Conservation (phyloP, 1,140 invertebrate species). For the Scylla paramamosain region DNA sequence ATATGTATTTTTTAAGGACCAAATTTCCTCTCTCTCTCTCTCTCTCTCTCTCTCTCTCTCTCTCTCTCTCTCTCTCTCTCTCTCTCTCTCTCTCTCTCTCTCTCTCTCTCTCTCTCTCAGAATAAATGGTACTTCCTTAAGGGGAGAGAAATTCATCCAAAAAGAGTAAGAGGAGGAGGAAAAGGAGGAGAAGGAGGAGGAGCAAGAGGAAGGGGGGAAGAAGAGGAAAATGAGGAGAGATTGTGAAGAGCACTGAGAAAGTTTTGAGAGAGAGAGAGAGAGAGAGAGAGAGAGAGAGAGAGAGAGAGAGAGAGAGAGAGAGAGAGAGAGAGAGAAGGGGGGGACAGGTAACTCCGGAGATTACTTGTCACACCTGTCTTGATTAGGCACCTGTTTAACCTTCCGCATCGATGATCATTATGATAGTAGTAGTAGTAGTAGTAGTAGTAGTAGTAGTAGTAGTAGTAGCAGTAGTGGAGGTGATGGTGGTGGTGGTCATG, state of each 20-base stretch:
- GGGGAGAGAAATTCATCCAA: background rate
- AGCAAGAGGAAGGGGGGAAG: background rate
- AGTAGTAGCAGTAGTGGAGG: no score
- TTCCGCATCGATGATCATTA: no score
- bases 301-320: background rate
- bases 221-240: background rate
- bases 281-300: background rate
- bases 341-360: no score
- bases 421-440: background rate
- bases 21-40: no score
- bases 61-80: no score
- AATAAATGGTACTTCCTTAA: background rate
- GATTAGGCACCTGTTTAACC: no score
- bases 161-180: background rate
- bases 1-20: background rate
- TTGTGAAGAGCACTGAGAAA: background rate
- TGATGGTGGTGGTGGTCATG: no score
- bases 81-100: no score
- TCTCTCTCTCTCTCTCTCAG: no score
- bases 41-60: no score
- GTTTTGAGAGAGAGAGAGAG: background rate
- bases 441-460: no score
- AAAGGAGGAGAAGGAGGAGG: slow-evolving; percentile 10
- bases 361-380: no score
- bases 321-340: background rate